These are phyloP conservation scores for Petaurus breviceps DNA, from an alignment of 2,113 vertebrate species.

Conservation along the genomic window DNA sequence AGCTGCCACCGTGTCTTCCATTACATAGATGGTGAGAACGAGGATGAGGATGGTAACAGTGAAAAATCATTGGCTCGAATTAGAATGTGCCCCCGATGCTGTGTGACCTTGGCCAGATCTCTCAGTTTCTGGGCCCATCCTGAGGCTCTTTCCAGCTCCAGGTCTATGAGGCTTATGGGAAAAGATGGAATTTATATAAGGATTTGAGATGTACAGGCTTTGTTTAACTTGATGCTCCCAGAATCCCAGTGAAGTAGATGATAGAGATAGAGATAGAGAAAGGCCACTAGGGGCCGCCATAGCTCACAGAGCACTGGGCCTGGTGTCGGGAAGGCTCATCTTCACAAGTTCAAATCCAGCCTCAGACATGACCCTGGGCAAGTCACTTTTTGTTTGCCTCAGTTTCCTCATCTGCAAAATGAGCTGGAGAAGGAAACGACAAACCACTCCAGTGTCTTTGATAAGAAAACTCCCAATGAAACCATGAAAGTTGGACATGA, in stretches of 20 bases:
- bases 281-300: no score
- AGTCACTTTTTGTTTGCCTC: not conserved
- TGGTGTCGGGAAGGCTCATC: not conserved
- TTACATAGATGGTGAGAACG: not conserved
- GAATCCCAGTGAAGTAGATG: not conserved
- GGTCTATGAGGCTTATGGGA: not conserved
- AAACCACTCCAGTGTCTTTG: not conserved
- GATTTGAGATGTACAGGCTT: not conserved
- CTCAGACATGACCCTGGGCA: not conserved
- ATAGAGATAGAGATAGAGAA: no score
- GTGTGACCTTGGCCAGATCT: not conserved
- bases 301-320: not conserved
- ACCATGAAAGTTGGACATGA: not conserved
- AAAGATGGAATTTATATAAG: not conserved
- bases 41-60: not conserved
- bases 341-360: not conserved
- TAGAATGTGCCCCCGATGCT: no score
- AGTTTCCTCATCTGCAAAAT: not conserved
- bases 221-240: not conserved
- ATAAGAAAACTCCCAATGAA: not conserved
- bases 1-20: no score
- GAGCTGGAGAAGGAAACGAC: no score
- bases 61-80: not conserved
- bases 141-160: no score
- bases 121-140: not conserved